Base-by-base conservation (phyloP, 2,797 vertebrate species). In the Hirundo rustica region DNA sequence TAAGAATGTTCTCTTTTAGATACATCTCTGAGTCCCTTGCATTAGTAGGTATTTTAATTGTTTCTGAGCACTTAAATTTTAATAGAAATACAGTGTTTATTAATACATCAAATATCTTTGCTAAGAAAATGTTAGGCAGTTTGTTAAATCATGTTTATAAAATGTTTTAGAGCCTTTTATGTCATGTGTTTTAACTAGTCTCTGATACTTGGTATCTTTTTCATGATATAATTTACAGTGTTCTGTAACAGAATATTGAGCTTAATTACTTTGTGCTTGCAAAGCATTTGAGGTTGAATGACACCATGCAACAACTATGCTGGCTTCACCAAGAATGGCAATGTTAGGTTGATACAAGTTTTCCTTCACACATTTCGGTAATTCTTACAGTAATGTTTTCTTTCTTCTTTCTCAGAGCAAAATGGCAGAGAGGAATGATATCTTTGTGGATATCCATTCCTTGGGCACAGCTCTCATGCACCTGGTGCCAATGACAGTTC, bases 251-350 rank as follows among this genome's bases (percentile, higher is more conserved):
- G 65, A 92, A 83, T 88, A 87, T 64, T 88, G 71, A 85, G 57
- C 58, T 89, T 95, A 87, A 85, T 87, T 77, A 74, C 66, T 85
- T 82, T 15, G 20, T 88, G 60, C 88, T 88, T 96, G 80, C 78
- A 86, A 96, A 93, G 57, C 68, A 65, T 71, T 85, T 93, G 25
- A 84, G 95, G 68, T 71, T 65, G 79, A 93, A 58, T 62, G 47
- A 51, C 44, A 54, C 32, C 0, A 0, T 67, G 34, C 40, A 71
- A 60, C 57, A 68, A 10, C 85, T 78, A 15, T 26, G 30, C 67
- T 78, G 57, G 58, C 65, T 82, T 83, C 51, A 42, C 22, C 0
- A 0, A 48, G 76, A 92, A 71, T 22, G 30, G 64, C 76, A 84
- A 70, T 45, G 30, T 38, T 55, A 72, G 70, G 20, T 50, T 81